These are phyloP conservation scores for Lepidurus arcticus DNA, from an alignment of 1,140 invertebrate genomes.

Conservation along the genomic window DNA sequence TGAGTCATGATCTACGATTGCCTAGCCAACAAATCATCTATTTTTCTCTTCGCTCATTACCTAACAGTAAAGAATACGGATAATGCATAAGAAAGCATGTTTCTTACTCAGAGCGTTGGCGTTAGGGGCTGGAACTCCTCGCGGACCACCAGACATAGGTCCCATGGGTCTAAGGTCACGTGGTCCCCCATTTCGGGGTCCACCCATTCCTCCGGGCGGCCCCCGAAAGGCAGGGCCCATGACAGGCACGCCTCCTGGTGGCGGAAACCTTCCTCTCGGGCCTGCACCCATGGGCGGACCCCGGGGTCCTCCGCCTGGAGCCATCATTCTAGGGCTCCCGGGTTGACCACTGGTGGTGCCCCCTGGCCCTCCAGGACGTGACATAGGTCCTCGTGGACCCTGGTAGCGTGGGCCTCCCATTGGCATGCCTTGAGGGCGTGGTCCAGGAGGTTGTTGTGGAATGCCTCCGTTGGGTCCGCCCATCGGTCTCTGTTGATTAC, in stretches of 20 bases:
- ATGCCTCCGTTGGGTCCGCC: not conserved
- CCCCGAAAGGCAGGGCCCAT: constrained; percentile 17
- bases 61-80: too few relatives aligned
- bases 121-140: constrained; percentile 20
- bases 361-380: not conserved
- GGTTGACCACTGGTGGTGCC: not conserved
- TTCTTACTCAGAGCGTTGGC: not conserved
- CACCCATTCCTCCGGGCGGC: constrained; percentile 36
- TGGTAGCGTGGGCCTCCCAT: constrained; percentile 36
- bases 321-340: constrained; percentile 25
- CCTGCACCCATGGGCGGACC: constrained; percentile 28
- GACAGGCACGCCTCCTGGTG: constrained; percentile 23
- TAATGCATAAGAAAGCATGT: not conserved
- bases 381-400: constrained; percentile 20
- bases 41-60: too few relatives aligned
- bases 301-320: constrained; percentile 37
- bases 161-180: constrained; percentile 29
- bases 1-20: too few relatives aligned
- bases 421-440: constrained; percentile 28
- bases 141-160: not conserved
- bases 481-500: constrained; percentile 25
- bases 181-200: constrained; percentile 30
- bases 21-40: too few relatives aligned
- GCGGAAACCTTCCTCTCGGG: constrained; percentile 28
- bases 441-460: constrained; percentile 25